phyloP scores from a whole-genome alignment of 2,113 vertebrate species.

The Aegithalos caudatus region DNA sequence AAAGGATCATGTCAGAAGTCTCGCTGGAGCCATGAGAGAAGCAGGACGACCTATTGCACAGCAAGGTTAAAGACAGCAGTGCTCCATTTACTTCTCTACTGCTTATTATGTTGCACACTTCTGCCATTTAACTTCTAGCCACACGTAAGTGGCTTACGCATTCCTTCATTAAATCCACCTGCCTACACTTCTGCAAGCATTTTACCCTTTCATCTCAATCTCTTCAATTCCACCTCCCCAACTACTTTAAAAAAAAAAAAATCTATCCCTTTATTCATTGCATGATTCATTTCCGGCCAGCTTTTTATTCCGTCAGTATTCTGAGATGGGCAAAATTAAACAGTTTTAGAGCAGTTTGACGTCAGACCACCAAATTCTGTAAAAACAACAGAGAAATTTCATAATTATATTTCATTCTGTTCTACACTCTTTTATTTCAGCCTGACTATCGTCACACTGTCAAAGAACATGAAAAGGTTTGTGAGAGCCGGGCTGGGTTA shows the following conservation, averaged over 20 bases:
- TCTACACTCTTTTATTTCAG: not conserved
- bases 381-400: not conserved
- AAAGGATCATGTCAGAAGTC: not conserved
- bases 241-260: not conserved
- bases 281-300: not conserved
- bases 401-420: not conserved
- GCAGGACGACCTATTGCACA: not conserved
- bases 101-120: not conserved
- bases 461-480: not conserved
- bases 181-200: not conserved
- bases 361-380: not conserved
- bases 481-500: not conserved
- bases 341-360: not conserved
- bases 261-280: not conserved
- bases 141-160: not conserved
- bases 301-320: not conserved
- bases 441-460: fast-evolving
- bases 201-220: not conserved
- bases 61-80: not conserved
- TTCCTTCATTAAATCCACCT: constrained; percentile 20
- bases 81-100: not conserved
- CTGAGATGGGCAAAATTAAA: not conserved
- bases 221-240: not conserved
- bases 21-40: not conserved
- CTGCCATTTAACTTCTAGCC: not conserved